Percentiles rank a stretch among this genome's conserved stretches.
Conservation (phyloP, 2,888 invertebrate genomes). For the Balanococcus diminutus region DNA sequence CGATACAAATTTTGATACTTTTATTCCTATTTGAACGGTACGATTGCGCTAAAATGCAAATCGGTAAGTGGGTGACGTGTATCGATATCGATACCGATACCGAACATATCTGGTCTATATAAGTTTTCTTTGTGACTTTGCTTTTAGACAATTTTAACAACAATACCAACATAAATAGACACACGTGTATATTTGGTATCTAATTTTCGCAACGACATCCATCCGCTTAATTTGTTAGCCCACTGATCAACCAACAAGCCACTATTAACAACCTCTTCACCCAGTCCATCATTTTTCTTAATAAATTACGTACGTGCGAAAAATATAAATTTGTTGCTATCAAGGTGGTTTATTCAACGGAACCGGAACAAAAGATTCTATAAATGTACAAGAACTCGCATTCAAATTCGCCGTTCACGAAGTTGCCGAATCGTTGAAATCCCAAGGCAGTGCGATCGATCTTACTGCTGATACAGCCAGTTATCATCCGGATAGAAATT, state of each 20-base stretch:
- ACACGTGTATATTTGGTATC: too few relatives aligned
- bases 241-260: too few relatives aligned
- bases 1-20: neutral
- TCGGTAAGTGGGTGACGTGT: neutral
- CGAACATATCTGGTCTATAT: too few relatives aligned
- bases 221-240: too few relatives aligned
- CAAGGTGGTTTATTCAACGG: slow-evolving; percentile 40
- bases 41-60: neutral
- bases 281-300: too few relatives aligned
- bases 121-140: neutral
- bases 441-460: neutral
- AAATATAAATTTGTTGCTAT: too few relatives aligned
- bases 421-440: neutral
- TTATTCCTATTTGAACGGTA: neutral
- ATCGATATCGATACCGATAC: neutral
- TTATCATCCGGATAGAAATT: neutral
- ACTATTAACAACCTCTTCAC: too few relatives aligned
- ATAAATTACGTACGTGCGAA: too few relatives aligned
- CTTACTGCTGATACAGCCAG: neutral
- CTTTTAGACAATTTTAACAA: neutral
- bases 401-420: neutral
- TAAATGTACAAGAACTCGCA: neutral
- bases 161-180: too few relatives aligned
- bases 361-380: neutral
- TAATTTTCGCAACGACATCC: too few relatives aligned